Conservation (phyloP, 2,888 invertebrate species). For the Invenusta paracnida region DNA sequence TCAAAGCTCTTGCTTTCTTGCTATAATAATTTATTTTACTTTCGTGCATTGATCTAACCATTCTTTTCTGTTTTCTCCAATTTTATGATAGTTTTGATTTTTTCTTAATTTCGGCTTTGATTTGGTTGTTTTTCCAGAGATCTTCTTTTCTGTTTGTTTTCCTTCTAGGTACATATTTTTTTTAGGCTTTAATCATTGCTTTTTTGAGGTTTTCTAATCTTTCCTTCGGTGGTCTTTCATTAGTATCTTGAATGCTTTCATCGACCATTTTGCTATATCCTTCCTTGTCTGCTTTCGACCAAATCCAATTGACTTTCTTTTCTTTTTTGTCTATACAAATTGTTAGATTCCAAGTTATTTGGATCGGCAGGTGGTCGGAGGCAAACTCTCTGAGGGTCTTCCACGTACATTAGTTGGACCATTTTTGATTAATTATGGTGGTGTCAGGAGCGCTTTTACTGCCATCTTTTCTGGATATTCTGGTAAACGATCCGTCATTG, state of each 20-base stretch:
- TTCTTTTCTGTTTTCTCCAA: background rate
- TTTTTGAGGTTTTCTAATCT: background rate
- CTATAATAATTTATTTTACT: background rate
- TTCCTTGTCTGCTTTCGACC: slow-evolving; percentile 6
- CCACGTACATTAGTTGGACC: background rate
- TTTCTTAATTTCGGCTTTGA: background rate
- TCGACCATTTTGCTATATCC: background rate
- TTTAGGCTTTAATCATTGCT: background rate
- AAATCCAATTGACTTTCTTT: slow-evolving; percentile 57
- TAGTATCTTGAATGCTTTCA: background rate
- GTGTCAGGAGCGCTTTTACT: slow-evolving; percentile 8
- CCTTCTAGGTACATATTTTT: background rate
- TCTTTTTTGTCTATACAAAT: slow-evolving; percentile 67
- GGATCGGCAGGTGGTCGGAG: background rate
- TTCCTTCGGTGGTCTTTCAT: background rate
- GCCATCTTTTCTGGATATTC: slow-evolving; percentile 1
- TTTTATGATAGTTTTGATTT: background rate
- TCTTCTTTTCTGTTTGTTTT: slow-evolving; percentile 28
- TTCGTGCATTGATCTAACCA: background rate
- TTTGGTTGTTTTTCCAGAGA: background rate
- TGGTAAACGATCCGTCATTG: background rate
- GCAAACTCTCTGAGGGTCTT: background rate
- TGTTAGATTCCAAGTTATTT: background rate
- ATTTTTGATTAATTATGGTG: background rate
- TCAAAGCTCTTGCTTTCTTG: background rate